Percentiles rank a stretch among this genome's conserved stretches.
Evolutionary conservation across 1,140 invertebrate species (phyloP).

Genomic region (Brachionus paranguensis): DNA sequence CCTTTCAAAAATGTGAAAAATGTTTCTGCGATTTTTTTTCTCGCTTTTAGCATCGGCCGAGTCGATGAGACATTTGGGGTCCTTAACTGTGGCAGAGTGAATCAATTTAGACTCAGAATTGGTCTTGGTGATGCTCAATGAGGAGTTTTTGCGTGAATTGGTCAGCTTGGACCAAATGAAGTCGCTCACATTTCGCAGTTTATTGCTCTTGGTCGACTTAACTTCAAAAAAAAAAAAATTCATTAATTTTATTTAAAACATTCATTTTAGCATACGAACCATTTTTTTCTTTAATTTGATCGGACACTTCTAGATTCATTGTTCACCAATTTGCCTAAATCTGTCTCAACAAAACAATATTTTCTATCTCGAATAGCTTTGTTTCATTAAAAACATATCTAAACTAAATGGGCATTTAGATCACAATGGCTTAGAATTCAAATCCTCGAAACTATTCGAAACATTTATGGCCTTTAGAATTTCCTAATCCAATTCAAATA

Average conservation of each 20-base stretch:
- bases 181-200: not conserved
- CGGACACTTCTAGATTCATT: not conserved
- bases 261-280: not conserved
- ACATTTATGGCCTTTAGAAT: not conserved
- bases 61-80: not conserved
- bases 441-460: not conserved
- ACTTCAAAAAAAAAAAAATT: conserved; percentile 15
- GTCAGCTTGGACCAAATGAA: conserved; percentile 13
- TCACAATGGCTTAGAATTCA: not conserved
- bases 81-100: not conserved
- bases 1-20: conserved; percentile 21
- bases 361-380: not conserved
- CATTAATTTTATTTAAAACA: too few relatives aligned
- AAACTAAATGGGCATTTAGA: conserved; percentile 10
- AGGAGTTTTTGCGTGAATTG: not conserved
- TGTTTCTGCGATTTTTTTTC: not conserved
- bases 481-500: conserved; percentile 2
- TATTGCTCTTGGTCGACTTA: not conserved
- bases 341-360: not conserved
- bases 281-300: conserved; percentile 5
- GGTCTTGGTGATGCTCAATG: not conserved
- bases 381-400: conserved; percentile 11
- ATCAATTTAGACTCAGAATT: not conserved
- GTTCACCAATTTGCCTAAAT: not conserved
- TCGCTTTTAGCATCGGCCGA: not conserved